phyloP scores from a whole-genome alignment of 2,888 invertebrate genomes.

The Diloba caeruleocephala region DNA sequence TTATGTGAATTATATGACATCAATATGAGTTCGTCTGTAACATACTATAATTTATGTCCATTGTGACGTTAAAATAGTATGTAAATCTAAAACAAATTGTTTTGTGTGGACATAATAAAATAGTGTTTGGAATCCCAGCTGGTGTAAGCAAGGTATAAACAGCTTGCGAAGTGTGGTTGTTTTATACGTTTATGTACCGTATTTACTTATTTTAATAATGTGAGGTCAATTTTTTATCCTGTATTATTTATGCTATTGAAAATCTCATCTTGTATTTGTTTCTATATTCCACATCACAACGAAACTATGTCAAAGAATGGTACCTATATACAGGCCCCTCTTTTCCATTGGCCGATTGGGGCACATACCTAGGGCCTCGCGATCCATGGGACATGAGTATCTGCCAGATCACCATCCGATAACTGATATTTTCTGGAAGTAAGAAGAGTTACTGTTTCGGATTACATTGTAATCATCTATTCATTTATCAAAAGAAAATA shows the following conservation, averaged over 20 bases:
- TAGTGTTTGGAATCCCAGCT: constrained; percentile 73
- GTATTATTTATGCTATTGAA: constrained; percentile 31
- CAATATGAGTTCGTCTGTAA: constrained; percentile 37
- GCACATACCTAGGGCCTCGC: no score
- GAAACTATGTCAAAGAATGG: constrained; percentile 1
- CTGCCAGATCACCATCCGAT: no score
- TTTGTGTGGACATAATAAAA: constrained; percentile 56
- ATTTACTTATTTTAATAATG: constrained; percentile 31
- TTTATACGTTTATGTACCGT: constrained; percentile 38
- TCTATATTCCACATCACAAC: constrained; percentile 16
- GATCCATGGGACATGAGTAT: no score
- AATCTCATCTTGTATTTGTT: constrained; percentile 29
- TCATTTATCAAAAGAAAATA: no score
- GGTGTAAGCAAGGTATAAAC: constrained; percentile 63
- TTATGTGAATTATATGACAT: constrained; percentile 34
- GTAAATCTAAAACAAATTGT: constrained; percentile 54
- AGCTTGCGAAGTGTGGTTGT: constrained; percentile 51
- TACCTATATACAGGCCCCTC: constrained; percentile 1
- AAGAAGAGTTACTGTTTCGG: no score
- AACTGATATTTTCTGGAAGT: no score
- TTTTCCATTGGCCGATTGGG: no score
- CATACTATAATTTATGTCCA: constrained; percentile 44
- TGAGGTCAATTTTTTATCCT: constrained; percentile 33
- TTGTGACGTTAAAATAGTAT: constrained; percentile 46
- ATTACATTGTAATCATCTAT: no score